Percentiles rank a stretch among this genome's conserved stretches.
phyloP scores from a whole-genome alignment of 2,888 invertebrate species.

The Yponomeuta evonymella region DNA sequence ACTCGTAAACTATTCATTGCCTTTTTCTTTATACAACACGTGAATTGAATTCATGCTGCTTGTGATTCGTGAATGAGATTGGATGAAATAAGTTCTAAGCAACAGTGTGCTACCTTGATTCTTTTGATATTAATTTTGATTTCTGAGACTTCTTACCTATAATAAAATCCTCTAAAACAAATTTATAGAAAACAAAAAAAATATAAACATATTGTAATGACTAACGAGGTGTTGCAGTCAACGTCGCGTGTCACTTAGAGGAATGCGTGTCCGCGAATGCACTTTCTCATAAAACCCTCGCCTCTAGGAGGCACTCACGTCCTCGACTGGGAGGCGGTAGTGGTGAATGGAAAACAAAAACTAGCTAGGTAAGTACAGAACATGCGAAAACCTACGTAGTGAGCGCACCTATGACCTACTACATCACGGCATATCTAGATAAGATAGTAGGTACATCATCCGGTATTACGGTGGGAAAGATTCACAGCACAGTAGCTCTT shows the following conservation, averaged over 20 bases:
- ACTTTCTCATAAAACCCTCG: conserved; percentile 39
- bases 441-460: background rate
- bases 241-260: background rate
- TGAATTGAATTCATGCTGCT: too few relatives aligned
- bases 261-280: conserved; percentile 59
- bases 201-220: background rate
- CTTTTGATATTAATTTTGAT: too few relatives aligned
- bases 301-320: conserved; percentile 11
- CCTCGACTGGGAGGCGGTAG: conserved; percentile 8
- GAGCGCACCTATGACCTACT: too few relatives aligned
- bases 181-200: too few relatives aligned
- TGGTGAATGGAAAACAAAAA: background rate
- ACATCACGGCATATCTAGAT: too few relatives aligned
- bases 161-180: background rate
- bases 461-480: background rate
- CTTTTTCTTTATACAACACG: background rate
- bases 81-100: too few relatives aligned
- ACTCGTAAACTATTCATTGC: background rate
- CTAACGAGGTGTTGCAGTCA: background rate
- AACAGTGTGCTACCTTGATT: too few relatives aligned
- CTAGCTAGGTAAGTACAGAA: too few relatives aligned
- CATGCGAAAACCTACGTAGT: too few relatives aligned
- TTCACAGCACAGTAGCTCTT: background rate
- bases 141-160: background rate
- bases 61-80: too few relatives aligned